Percentiles rank a stretch among this genome's conserved stretches.
Conservation (phyloP, 2,113 vertebrate species). For the cat (Felis catus) region DNA sequence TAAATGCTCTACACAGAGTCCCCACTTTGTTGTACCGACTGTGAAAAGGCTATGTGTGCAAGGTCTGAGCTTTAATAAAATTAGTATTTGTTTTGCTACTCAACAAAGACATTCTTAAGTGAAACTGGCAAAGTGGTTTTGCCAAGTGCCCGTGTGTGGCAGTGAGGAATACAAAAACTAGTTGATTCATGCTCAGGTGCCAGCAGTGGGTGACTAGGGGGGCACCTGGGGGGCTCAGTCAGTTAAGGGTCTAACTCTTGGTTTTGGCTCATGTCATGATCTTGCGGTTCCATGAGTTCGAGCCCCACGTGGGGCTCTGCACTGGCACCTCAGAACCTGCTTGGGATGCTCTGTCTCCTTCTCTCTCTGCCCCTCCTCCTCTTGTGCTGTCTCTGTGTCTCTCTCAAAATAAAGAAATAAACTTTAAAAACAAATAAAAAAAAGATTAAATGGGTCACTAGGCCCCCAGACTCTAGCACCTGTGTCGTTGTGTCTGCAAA, state of each 20-base stretch:
- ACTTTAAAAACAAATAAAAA: too few species aligned
- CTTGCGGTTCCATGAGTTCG: too few species aligned
- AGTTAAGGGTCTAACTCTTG: too few species aligned
- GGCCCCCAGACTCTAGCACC: background rate
- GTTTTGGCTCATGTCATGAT: too few species aligned
- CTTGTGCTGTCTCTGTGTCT: too few species aligned
- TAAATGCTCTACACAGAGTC: background rate
- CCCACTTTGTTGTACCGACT: background rate
- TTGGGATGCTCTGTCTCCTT: too few species aligned
- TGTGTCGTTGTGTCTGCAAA: background rate
- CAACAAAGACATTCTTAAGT: background rate
- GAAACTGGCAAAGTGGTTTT: background rate
- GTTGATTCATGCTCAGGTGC: background rate
- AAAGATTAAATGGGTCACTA: background rate
- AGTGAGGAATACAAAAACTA: slow-evolving; percentile 5
- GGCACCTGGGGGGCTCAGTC: too few species aligned
- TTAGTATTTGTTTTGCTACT: background rate
- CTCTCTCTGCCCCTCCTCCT: too few species aligned
- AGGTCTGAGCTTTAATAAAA: slow-evolving; percentile 21
- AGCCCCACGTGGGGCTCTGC: too few species aligned
- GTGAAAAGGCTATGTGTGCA: background rate
- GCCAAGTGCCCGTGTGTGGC: background rate
- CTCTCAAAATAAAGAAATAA: too few species aligned
- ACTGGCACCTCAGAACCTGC: too few species aligned
- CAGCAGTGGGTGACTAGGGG: background rate